Conservation (phyloP, 2,888 invertebrate genomes). For the Molorchus minor region DNA sequence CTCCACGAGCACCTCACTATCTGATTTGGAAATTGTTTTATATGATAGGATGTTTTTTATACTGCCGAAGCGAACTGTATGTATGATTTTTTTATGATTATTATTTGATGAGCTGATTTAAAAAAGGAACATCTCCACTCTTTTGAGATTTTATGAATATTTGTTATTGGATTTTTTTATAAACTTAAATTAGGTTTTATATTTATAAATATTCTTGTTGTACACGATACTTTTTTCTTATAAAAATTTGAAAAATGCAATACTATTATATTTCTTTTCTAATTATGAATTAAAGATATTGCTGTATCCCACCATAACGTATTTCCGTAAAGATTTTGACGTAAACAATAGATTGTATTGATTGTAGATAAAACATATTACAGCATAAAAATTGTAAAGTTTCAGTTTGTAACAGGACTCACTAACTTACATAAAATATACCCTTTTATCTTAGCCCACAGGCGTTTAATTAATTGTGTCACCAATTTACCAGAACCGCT, state of each 20-base stretch:
- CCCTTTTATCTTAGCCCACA: no score
- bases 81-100: conserved; percentile 47
- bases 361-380: conserved; percentile 46
- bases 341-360: conserved; percentile 69
- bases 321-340: conserved; percentile 71
- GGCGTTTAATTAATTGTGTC: no score
- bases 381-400: background rate
- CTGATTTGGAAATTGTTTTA: conserved; percentile 62
- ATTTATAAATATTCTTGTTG: no score
- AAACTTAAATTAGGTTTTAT: no score
- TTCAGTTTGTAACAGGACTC: no score
- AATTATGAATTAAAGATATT: conserved; percentile 68
- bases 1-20: conserved; percentile 57
- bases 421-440: no score
- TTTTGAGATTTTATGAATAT: no score
- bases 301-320: conserved; percentile 65
- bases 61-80: conserved; percentile 73
- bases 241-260: conserved; percentile 66
- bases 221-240: no score
- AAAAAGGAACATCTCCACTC: no score
- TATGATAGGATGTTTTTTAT: conserved; percentile 63
- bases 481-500: no score
- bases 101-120: no score
- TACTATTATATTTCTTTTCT: conserved; percentile 60
- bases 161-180: no score